These are phyloP conservation scores for Sebastes cheni DNA, from an alignment of 2,797 vertebrate species.

Conservation along the genomic window DNA sequence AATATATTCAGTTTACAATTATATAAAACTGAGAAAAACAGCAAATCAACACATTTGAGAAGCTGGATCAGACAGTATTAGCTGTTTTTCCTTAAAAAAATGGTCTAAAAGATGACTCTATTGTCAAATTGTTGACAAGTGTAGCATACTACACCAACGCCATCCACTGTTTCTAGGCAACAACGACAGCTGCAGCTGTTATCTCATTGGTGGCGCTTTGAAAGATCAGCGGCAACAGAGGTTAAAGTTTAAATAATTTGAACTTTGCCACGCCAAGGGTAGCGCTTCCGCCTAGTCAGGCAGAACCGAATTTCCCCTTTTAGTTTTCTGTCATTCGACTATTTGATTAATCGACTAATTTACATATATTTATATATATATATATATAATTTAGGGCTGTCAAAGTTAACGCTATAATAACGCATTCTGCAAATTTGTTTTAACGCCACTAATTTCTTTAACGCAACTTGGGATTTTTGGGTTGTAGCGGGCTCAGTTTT, in stretches of 20 bases:
- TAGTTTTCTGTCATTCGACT: background rate
- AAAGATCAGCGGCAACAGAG: too few species aligned
- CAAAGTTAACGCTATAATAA: too few species aligned
- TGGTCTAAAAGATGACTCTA: background rate
- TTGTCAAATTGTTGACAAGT: background rate
- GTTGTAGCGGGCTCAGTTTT: too few species aligned
- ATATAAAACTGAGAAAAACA: background rate
- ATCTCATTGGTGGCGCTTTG: too few species aligned
- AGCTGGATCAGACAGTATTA: background rate
- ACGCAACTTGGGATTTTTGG: rapidly evolving
- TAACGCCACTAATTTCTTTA: too few species aligned
- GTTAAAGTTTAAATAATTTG: too few species aligned
- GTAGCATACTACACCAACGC: background rate
- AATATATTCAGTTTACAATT: background rate
- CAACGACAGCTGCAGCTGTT: too few species aligned
- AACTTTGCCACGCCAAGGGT: too few species aligned
- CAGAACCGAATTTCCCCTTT: rapidly evolving
- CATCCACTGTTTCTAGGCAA: too few species aligned
- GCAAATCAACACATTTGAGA: background rate
- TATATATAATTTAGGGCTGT: too few species aligned
- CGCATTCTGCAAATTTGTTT: rapidly evolving
- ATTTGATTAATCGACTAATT: background rate
- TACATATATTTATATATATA: background rate
- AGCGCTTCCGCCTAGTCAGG: too few species aligned
- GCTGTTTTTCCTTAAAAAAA: background rate